Conservation (phyloP, 1,140 invertebrate species). For the Metaphire vulgaris region DNA sequence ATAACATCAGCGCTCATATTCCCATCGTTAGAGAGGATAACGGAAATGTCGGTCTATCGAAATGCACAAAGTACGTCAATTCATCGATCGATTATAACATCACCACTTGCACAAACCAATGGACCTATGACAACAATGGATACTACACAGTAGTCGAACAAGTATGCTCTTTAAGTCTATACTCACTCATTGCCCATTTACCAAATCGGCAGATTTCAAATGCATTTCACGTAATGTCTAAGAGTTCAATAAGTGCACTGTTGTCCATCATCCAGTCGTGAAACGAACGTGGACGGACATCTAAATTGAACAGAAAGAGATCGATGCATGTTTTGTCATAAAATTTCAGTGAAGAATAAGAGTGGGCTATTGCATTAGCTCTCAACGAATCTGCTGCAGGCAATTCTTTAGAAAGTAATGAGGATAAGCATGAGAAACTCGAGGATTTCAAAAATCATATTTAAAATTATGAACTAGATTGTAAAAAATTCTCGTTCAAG, state of each 20-base stretch:
- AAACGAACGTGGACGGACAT: background rate
- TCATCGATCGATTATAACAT: background rate
- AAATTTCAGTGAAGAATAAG: too few species aligned
- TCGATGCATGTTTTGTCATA: constrained; percentile 3
- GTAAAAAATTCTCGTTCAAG: too few species aligned
- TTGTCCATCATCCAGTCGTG: too few species aligned
- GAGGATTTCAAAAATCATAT: too few species aligned
- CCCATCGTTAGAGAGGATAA: background rate
- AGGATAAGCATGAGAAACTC: too few species aligned
- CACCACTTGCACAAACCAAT: background rate
- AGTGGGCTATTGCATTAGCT: too few species aligned
- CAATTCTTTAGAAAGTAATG: too few species aligned
- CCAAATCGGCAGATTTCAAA: background rate
- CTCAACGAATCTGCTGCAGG: too few species aligned
- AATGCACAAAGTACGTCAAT: background rate
- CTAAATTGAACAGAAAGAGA: background rate
- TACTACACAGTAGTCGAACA: constrained; percentile 14
- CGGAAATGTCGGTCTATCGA: background rate
- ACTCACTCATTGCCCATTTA: background rate
- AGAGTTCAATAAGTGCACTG: too few species aligned
- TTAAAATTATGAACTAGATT: too few species aligned
- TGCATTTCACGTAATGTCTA: too few species aligned
- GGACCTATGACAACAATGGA: constrained; percentile 11
- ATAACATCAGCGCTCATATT: background rate
- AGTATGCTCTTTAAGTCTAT: background rate